Base-by-base conservation (phyloP, 2,797 vertebrate species). In the Sciurus vulgaris region DNA sequence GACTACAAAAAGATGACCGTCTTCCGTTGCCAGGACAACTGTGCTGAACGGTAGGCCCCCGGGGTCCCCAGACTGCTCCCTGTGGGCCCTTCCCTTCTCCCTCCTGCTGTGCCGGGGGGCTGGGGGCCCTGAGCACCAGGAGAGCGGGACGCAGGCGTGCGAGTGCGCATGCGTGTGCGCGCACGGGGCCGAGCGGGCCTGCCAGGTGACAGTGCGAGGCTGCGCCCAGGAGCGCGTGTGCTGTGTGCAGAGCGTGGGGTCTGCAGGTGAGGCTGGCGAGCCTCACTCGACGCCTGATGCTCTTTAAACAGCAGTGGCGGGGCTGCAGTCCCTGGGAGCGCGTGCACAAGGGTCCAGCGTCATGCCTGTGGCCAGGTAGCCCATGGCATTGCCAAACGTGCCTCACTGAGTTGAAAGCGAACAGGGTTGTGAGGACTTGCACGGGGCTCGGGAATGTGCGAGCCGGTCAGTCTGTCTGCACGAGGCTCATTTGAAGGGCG, bases 1-100 rank as follows among this genome's bases (percentile, higher is more conserved):
- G 99, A 99, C 99, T 99, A 99, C 99, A 99, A 99, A 98, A 99
- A 99, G 99, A 99, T 99, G 99, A 99, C 99, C 24, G 98, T 99
- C 95, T 99, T 99, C 97, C 99, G 99, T 98, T 99, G 99, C 99
- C 99, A 99, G 98, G 99, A 99, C 99, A 99, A 99, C 99, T 99
- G 99, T 89, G 99, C 99, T 1, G 99, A 99, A 98, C 99, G 99
- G 99, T 99, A 99, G 93, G 93, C 11, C 33, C 93, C 41, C 12
- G 12, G 1, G 1, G 2, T 78, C 69, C 92, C 86, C 63, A n/a
- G 47, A 35, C 65, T 22, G 33, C 0, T 30, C 47, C 84, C 7
- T 65, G 12, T 26, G 47, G 20, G 54, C 69, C 93, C 61, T 79
- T 87, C 49, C 78, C 87, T 63, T 33, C 22, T 30, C 38, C 74